Conservation (phyloP, 2,113 vertebrate genomes). For the Eublepharis macularius region DNA sequence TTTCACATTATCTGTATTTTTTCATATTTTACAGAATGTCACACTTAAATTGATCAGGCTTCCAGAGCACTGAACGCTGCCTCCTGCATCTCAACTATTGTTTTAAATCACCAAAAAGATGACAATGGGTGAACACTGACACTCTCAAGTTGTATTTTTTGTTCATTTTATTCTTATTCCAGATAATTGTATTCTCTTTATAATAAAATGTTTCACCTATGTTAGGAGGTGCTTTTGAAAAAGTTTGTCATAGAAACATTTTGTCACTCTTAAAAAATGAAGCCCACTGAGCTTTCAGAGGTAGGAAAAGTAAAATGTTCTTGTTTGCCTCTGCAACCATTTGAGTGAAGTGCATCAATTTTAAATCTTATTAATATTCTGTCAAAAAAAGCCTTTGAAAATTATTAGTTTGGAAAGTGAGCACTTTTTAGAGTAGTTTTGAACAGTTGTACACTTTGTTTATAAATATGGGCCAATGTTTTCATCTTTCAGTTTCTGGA, state of each 20-base stretch:
- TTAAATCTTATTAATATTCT: neutral
- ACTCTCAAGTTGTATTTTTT: neutral
- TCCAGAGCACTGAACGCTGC: slow-evolving; percentile 32
- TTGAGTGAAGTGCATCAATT: neutral
- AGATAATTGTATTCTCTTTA: neutral
- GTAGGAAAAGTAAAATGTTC: neutral
- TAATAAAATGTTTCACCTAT: neutral
- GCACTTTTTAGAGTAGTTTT: neutral
- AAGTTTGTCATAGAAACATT: neutral
- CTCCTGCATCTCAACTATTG: slow-evolving; percentile 8
- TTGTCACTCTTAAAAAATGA: neutral
- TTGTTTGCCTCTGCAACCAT: neutral
- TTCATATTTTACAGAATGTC: slow-evolving; percentile 62
- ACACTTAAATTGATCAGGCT: slow-evolving; percentile 52
- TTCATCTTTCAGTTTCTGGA: neutral
- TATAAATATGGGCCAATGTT: neutral
- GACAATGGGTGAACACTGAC: neutral
- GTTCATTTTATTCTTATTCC: neutral
- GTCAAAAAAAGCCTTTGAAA: neutral
- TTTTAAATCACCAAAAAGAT: slow-evolving; percentile 10
- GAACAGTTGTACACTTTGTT: neutral
- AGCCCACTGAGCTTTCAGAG: neutral
- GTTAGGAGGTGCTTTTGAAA: neutral
- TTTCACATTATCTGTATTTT: slow-evolving; percentile 55
- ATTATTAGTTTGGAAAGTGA: neutral